Conservation (phyloP, 2,113 vertebrate species). For the Clarias magur region DNA sequence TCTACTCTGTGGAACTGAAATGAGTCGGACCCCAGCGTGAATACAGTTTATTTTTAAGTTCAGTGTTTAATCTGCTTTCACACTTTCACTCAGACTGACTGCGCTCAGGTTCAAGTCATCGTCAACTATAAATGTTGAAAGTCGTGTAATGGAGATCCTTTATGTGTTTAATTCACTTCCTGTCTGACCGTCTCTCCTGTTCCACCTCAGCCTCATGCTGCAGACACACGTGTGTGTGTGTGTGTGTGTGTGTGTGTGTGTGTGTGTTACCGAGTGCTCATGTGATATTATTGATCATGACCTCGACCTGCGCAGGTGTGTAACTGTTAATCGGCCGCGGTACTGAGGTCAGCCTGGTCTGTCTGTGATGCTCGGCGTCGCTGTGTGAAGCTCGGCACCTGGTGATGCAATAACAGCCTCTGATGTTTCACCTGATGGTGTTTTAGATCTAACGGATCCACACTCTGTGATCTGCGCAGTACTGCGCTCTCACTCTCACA, state of each 20-base stretch:
- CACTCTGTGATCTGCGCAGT: too few relatives aligned
- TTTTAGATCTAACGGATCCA: not conserved
- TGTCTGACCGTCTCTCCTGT: too few relatives aligned
- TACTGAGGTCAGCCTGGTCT: not conserved
- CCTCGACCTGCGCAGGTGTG: not conserved
- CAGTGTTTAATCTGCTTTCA: too few relatives aligned
- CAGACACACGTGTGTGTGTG: not conserved
- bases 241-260: not conserved
- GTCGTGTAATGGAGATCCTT: too few relatives aligned
- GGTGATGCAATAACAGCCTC: conserved; percentile 1
- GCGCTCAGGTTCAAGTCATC: too few relatives aligned
- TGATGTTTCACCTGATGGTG: not conserved
- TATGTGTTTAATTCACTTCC: too few relatives aligned
- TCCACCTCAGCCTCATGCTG: too few relatives aligned
- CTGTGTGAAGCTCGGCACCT: not conserved
- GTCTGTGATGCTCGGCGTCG: not conserved
- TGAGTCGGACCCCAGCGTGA: too few relatives aligned
- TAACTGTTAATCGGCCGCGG: not conserved
- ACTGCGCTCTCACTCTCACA: not conserved
- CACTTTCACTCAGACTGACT: too few relatives aligned
- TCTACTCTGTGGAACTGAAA: too few relatives aligned
- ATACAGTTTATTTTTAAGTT: too few relatives aligned
- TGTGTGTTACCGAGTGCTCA: not conserved
- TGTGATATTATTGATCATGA: not conserved
- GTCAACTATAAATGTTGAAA: too few relatives aligned